Conservation (phyloP, 2,797 vertebrate genomes). For the Aeoliscus strigatus region DNA sequence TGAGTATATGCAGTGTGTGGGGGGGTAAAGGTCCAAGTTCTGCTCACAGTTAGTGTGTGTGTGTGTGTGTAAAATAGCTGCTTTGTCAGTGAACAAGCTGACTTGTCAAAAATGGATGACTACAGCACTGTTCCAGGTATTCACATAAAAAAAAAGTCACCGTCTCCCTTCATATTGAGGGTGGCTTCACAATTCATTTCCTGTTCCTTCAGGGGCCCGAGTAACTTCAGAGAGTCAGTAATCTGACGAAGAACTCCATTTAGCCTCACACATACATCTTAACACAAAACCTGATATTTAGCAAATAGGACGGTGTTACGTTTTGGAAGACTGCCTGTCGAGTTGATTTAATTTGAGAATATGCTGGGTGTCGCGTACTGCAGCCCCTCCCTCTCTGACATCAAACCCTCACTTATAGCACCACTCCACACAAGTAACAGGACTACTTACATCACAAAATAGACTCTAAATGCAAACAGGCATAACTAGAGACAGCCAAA, state of each 20-base stretch:
- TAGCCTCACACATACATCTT: constrained; percentile 62
- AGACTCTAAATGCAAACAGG: constrained; percentile 74
- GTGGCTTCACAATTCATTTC: constrained; percentile 61
- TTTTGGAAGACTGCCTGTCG: constrained; percentile 38
- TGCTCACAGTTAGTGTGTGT: constrained; percentile 6
- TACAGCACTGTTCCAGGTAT: constrained; percentile 45
- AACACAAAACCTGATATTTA: constrained; percentile 57
- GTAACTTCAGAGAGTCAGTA: constrained; percentile 63
- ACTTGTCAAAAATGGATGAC: constrained; percentile 48
- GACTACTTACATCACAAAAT: constrained; percentile 72
- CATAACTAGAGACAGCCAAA: constrained; percentile 60
- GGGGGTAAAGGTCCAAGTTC: too few relatives aligned
- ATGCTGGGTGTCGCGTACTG: constrained; percentile 41
- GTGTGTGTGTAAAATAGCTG: constrained; percentile 26
- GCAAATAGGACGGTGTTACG: constrained; percentile 40
- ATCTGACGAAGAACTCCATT: constrained; percentile 66
- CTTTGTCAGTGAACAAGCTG: constrained; percentile 49
- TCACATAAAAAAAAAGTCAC: constrained; percentile 41
- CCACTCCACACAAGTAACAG: constrained; percentile 55
- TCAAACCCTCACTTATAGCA: constrained; percentile 58
- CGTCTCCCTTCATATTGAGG: constrained; percentile 43
- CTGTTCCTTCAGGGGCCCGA: constrained; percentile 62
- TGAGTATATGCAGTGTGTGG: too few relatives aligned
- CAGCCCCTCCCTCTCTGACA: constrained; percentile 51
- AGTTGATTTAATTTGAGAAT: constrained; percentile 59